These are phyloP conservation scores for Drosophila multiciliata DNA, from an alignment of 2,888 invertebrate genomes.

Conservation along the genomic window DNA sequence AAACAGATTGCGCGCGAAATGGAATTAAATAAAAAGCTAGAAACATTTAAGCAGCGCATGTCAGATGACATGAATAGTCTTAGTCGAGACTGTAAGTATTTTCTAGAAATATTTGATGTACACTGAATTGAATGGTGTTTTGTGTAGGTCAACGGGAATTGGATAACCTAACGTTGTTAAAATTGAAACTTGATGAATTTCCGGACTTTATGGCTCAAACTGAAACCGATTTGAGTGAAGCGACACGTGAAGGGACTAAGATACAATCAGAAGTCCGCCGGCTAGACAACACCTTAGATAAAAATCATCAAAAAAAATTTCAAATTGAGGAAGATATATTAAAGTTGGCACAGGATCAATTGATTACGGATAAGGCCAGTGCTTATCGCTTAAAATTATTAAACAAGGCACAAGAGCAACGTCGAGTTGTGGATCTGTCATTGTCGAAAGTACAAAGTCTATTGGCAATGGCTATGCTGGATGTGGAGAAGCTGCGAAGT, in stretches of 20 bases:
- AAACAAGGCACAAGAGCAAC: slow-evolving; percentile 85
- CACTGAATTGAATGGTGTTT: background rate
- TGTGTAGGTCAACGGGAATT: slow-evolving; percentile 86
- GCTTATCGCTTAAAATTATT: slow-evolving; percentile 85
- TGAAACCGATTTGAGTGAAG: slow-evolving; percentile 87
- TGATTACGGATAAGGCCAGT: slow-evolving; percentile 89
- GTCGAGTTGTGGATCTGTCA: slow-evolving; percentile 84
- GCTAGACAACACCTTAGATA: slow-evolving; percentile 85
- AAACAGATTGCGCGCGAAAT: slow-evolving; percentile 89
- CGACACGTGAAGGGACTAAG: slow-evolving; percentile 84
- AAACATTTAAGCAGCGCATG: slow-evolving; percentile 87
- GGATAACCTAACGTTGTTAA: slow-evolving; percentile 86
- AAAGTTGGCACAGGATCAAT: slow-evolving; percentile 88
- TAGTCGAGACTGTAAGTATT: slow-evolving; percentile 76
- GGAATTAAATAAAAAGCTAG: slow-evolving; percentile 88
- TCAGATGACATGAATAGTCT: slow-evolving; percentile 86
- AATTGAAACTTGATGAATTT: slow-evolving; percentile 86
- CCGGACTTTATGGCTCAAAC: slow-evolving; percentile 87
- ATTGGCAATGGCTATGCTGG: slow-evolving; percentile 85
- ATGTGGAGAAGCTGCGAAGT: slow-evolving; percentile 84
- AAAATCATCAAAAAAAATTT: slow-evolving; percentile 86
- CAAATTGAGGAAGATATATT: slow-evolving; percentile 89
- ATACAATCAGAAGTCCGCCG: slow-evolving; percentile 81
- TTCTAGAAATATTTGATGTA: background rate
- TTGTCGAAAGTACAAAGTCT: slow-evolving; percentile 86